These are phyloP conservation scores for Danaus chrysippus DNA, from an alignment of 2,888 invertebrate species.

Conservation along the genomic window DNA sequence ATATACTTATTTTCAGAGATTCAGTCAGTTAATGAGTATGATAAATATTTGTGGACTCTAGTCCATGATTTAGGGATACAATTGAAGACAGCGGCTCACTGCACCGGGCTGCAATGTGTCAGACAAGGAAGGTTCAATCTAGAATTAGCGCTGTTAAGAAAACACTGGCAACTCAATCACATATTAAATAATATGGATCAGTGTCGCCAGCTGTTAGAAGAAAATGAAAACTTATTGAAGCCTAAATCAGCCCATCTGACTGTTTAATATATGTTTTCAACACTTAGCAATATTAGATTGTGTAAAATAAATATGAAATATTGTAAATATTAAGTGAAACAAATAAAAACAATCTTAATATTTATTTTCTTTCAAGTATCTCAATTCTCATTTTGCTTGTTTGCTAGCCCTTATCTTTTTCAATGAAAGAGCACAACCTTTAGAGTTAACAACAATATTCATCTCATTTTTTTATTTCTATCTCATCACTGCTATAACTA, in stretches of 20 bases:
- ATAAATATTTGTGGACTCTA: constrained; percentile 86
- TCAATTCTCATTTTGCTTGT: too few species aligned
- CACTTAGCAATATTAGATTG: background rate
- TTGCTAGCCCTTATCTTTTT: too few species aligned
- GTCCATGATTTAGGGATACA: constrained; percentile 91
- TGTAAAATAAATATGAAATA: background rate
- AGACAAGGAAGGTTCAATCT: constrained; percentile 90
- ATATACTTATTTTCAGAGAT: constrained; percentile 83
- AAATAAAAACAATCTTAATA: too few species aligned
- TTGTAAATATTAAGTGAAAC: background rate
- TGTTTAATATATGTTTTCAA: constrained; percentile 28
- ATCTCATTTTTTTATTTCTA: too few species aligned
- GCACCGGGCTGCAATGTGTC: constrained; percentile 88
- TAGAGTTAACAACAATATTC: too few species aligned
- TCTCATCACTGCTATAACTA: too few species aligned
- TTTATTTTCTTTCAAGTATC: too few species aligned
- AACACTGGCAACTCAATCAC: constrained; percentile 88
- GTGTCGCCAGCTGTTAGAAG: constrained; percentile 75
- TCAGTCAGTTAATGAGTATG: constrained; percentile 91
- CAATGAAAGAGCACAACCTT: too few species aligned
- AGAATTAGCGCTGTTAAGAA: constrained; percentile 86
- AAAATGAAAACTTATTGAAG: constrained; percentile 66
- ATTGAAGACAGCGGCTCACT: constrained; percentile 88
- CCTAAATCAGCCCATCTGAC: constrained; percentile 57
- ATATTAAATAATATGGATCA: constrained; percentile 82